Evolutionary conservation across 2,888 invertebrate species (phyloP).

Genomic region (Geotrupes spiniger): DNA sequence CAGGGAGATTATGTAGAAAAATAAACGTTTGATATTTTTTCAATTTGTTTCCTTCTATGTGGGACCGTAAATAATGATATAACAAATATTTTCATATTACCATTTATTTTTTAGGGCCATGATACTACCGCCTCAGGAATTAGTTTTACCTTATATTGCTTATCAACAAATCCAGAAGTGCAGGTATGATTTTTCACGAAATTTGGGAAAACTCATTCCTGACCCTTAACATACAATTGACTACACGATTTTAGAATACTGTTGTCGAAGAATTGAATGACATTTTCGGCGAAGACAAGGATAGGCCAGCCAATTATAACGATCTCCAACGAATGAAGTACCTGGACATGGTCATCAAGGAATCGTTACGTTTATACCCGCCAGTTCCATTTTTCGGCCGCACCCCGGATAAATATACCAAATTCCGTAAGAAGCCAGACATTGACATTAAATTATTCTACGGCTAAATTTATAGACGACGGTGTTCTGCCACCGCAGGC

Average conservation of each 20-base stretch:
- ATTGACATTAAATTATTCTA: too few relatives aligned
- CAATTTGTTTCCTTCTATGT: too few relatives aligned
- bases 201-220: background rate
- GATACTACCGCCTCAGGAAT: conserved; percentile 57
- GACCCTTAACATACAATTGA: too few relatives aligned
- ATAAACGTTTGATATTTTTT: too few relatives aligned
- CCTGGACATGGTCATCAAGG: conserved; percentile 41
- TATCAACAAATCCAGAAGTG: conserved; percentile 52
- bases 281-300: conserved; percentile 38
- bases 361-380: conserved; percentile 39
- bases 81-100: too few relatives aligned
- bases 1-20: too few relatives aligned
- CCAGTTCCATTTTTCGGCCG: conserved; percentile 37
- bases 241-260: conserved; percentile 19
- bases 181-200: conserved; percentile 38
- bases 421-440: background rate
- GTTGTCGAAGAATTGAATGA: conserved; percentile 43
- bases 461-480: too few relatives aligned
- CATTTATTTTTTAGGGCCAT: conserved; percentile 52
- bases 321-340: conserved; percentile 41
- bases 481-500: conserved; percentile 23
- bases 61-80: too few relatives aligned
- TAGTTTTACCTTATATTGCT: conserved; percentile 53
- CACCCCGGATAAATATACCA: conserved; percentile 25
- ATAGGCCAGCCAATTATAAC: conserved; percentile 32